A percentile compares a stretch with the other conserved stretches of the same genome.
Evolutionary conservation across 2,888 invertebrate genomes (phyloP).

Genomic region (Drosophila basisetae): DNA sequence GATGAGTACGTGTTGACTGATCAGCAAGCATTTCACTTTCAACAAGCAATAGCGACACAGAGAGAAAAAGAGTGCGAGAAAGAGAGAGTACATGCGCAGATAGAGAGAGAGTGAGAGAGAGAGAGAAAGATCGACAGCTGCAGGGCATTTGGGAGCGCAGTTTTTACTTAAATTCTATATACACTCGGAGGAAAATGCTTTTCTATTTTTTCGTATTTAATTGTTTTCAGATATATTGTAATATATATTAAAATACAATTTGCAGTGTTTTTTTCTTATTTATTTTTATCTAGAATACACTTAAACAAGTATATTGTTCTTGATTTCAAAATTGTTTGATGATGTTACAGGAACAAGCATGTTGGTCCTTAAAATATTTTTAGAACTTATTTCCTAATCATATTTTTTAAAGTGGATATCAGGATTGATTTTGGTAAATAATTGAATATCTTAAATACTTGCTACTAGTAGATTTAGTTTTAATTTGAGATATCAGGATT

Average conservation of each 20-base stretch:
- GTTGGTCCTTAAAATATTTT: neutral
- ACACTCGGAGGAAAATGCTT: neutral
- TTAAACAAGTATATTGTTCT: neutral
- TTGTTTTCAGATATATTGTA: neutral
- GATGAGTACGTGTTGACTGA: conserved; percentile 57
- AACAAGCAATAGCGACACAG: neutral
- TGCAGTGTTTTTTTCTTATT: neutral
- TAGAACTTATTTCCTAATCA: neutral
- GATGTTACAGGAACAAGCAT: too few relatives aligned
- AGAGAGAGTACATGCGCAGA: conserved; percentile 12
- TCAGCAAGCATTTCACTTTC: conserved; percentile 53
- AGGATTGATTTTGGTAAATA: neutral
- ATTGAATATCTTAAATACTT: neutral
- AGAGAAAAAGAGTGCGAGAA: conserved; percentile 12
- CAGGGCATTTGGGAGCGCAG: conserved; percentile 2
- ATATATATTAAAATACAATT: neutral
- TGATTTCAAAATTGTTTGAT: neutral
- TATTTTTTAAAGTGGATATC: neutral
- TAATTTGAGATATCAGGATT: neutral
- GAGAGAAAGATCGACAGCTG: neutral
- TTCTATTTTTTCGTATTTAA: neutral
- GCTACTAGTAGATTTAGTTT: neutral
- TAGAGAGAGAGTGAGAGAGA: conserved; percentile 8
- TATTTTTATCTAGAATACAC: neutral
- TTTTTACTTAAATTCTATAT: conserved; percentile 2